Percentiles rank a stretch among this genome's conserved stretches.
Conservation (phyloP, 2,888 invertebrate genomes). For the Agriotes lineatus region DNA sequence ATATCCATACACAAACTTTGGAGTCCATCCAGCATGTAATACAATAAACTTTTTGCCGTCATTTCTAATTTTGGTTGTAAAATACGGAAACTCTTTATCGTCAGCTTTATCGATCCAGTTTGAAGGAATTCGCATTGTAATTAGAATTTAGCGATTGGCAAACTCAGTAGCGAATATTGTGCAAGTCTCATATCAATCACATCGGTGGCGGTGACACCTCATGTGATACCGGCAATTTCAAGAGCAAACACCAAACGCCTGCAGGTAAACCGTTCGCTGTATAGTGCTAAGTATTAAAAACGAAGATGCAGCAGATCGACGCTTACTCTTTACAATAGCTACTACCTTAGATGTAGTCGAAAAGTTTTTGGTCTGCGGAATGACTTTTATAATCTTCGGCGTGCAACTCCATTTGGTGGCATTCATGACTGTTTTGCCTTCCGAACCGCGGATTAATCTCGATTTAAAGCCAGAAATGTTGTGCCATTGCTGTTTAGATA, state of each 20-base stretch:
- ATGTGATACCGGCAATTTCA: constrained; percentile 1
- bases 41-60: too few relatives aligned
- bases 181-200: constrained; percentile 9
- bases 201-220: background rate
- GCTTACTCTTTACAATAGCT: background rate
- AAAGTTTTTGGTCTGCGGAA: background rate
- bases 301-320: background rate
- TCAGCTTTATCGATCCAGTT: constrained; percentile 26
- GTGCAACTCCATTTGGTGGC: background rate
- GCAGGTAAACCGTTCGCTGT: background rate
- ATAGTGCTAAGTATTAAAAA: background rate
- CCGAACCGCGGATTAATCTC: constrained; percentile 7
- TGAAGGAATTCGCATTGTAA: constrained; percentile 26
- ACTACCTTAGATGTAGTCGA: background rate
- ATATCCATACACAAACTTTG: too few relatives aligned
- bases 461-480: constrained; percentile 20
- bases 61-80: constrained; percentile 24
- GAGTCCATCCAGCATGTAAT: too few relatives aligned
- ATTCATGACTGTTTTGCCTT: constrained; percentile 12
- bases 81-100: constrained; percentile 26
- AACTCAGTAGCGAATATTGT: constrained; percentile 15
- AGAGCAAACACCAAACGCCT: constrained; percentile 3
- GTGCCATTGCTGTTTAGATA: constrained; percentile 16
- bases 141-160: constrained; percentile 20
- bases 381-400: constrained; percentile 6